These are phyloP conservation scores for Battus philenor DNA, from an alignment of 1,140 invertebrate species.

Conservation along the genomic window DNA sequence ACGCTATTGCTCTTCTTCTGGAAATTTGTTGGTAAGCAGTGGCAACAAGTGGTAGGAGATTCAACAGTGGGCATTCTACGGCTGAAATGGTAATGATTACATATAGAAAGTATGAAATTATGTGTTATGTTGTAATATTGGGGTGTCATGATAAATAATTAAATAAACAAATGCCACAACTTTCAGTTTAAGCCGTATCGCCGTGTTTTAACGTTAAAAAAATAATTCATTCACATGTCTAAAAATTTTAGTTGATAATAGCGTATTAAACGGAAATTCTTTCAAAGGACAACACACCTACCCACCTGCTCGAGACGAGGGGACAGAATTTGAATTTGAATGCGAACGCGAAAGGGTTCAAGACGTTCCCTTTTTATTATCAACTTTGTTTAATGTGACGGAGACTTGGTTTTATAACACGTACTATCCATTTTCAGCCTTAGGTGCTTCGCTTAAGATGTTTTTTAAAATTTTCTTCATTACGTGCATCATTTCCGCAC, in stretches of 20 bases:
- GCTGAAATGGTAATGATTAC: no score
- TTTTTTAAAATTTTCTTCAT: no score
- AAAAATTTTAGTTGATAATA: background rate
- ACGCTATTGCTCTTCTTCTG: no score
- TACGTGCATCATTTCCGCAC: no score
- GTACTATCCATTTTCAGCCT: background rate
- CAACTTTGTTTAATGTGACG: constrained; percentile 21
- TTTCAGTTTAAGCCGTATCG: no score
- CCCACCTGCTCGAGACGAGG: constrained; percentile 51
- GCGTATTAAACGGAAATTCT: constrained; percentile 42
- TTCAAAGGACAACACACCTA: constrained; percentile 43
- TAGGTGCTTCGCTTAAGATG: background rate
- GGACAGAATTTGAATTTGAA: constrained; percentile 68
- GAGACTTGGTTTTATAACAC: background rate
- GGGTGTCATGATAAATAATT: no score
- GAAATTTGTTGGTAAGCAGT: no score
- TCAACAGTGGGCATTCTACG: no score
- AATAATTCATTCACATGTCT: background rate
- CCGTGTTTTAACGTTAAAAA: constrained; percentile 10
- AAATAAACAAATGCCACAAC: no score
- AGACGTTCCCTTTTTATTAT: constrained; percentile 45
- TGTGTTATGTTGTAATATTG: no score
- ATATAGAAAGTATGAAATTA: no score
- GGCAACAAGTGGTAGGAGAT: no score
- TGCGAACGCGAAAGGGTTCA: constrained; percentile 53